Conservation (phyloP, 2,797 vertebrate species). For the Oreortyx pictus region DNA sequence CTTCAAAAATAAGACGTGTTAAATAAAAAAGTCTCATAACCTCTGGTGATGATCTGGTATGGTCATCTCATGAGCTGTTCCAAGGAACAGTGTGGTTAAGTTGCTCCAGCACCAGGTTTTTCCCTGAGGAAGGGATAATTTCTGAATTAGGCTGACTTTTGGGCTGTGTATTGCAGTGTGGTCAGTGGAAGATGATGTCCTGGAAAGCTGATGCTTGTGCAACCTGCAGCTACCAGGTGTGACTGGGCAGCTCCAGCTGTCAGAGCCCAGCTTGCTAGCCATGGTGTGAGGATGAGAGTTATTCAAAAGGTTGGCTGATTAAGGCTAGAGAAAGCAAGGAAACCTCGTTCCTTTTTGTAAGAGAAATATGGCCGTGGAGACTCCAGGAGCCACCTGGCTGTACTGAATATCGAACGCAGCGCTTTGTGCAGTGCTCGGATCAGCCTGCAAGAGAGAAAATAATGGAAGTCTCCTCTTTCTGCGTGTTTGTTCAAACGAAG, state of each 20-base stretch:
- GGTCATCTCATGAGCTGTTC: background rate
- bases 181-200: background rate
- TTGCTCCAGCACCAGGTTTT: background rate
- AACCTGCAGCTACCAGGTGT: background rate
- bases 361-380: conserved; percentile 14
- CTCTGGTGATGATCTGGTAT: background rate
- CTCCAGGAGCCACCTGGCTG: conserved; percentile 27
- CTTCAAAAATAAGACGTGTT: background rate
- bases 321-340: conserved; percentile 32
- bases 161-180: background rate
- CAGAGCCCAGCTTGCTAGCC: background rate
- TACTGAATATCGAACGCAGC: conserved; percentile 28
- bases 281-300: background rate
- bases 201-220: background rate
- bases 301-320: conserved; percentile 16
- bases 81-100: background rate
- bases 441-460: conserved; percentile 43
- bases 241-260: conserved; percentile 14
- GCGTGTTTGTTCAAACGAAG: conserved; percentile 50
- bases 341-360: conserved; percentile 16
- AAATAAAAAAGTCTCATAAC: background rate
- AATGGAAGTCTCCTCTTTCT: conserved; percentile 42
- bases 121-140: background rate
- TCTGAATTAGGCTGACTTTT: background rate
- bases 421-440: conserved; percentile 45